These are phyloP conservation scores for Chrysoperla carnea DNA, from an alignment of 1,140 invertebrate genomes.

Conservation along the genomic window DNA sequence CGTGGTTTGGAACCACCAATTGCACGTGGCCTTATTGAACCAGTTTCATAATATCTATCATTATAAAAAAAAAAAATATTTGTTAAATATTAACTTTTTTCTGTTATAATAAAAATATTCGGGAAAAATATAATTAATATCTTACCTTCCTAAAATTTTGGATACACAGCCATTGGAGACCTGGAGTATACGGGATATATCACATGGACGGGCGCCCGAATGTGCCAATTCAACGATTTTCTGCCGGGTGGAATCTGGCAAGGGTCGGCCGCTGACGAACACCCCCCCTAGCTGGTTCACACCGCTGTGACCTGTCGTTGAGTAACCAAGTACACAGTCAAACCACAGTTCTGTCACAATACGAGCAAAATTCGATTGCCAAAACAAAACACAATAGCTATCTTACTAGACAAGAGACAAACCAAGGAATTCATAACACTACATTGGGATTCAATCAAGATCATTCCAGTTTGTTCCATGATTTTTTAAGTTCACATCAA, in stretches of 20 bases:
- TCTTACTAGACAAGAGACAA: too few species aligned
- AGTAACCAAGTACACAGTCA: constrained; percentile 39
- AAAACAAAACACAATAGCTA: too few species aligned
- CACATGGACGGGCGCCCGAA: constrained; percentile 90
- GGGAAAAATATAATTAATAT: neutral
- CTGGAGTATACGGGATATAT: constrained; percentile 92
- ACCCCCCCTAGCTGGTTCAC: constrained; percentile 97
- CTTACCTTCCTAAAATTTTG: constrained; percentile 86
- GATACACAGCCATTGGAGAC: constrained; percentile 93
- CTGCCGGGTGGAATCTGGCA: constrained; percentile 92
- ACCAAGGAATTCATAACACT: too few species aligned
- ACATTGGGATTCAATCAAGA: too few species aligned
- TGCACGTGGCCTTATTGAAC: constrained; percentile 85
- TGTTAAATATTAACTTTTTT: neutral
- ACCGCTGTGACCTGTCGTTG: constrained; percentile 78
- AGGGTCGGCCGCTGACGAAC: constrained; percentile 91
- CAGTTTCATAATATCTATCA: constrained; percentile 92
- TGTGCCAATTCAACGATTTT: constrained; percentile 97
- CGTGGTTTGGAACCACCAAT: constrained; percentile 92
- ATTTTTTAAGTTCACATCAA: too few species aligned
- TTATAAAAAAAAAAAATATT: constrained; percentile 7
- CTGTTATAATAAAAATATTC: neutral
- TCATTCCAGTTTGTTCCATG: too few species aligned
- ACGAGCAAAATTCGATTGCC: too few species aligned
- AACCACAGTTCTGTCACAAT: constrained; percentile 9